Base-by-base conservation (phyloP, 1,140 invertebrate genomes). In the Bombus waltoni region DNA sequence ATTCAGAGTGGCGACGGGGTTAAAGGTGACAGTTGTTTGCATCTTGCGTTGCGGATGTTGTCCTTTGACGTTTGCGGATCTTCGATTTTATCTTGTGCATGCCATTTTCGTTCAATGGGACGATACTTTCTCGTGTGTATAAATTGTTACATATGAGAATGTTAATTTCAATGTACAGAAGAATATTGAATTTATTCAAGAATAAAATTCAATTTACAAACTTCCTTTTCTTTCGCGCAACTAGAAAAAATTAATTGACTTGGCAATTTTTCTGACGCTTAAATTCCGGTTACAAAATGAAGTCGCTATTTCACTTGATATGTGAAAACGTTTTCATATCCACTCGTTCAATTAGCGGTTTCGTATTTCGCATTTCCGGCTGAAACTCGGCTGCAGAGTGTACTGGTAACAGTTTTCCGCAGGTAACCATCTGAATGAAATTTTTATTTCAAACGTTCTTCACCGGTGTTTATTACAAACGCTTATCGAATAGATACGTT, bases 391-490 rank as follows among this genome's bases (percentile, higher is more conserved):
- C 59, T n/a, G 59, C 59, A n/a, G 0, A n/a, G 57, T 59, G 11
- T 11, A 28, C 57, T 59, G 57, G 59, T n/a, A 62, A 62, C 59
- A n/a, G 25, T 62, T 62, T n/a, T 62, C 59, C 59, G n/a, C 28
- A 1, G 28, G 59, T 62, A 62, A 62, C 59, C 70, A 59, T 62
- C 44, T 79, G 83, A 44, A 59, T 79, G 76, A 79, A 83, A 74
- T 86, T 86, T 82, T 74, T 71, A 28, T 74, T 82, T 75, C 9
- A 38, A 79, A 35, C 18, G 42, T 44, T 38, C n/a, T 66, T 65
- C 57, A 38, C 53, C n/a, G 28, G 3, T 42, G 22, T 85, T 89
- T 85, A 80, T 88, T 89, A 82, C 75, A 78, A 89, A 32, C 65
- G 74, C 88, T 83, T 77, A 87, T 87, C 66, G 66, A 83, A 76